These are phyloP conservation scores for Hyles lineata DNA, from an alignment of 2,888 invertebrate species.

Conservation along the genomic window DNA sequence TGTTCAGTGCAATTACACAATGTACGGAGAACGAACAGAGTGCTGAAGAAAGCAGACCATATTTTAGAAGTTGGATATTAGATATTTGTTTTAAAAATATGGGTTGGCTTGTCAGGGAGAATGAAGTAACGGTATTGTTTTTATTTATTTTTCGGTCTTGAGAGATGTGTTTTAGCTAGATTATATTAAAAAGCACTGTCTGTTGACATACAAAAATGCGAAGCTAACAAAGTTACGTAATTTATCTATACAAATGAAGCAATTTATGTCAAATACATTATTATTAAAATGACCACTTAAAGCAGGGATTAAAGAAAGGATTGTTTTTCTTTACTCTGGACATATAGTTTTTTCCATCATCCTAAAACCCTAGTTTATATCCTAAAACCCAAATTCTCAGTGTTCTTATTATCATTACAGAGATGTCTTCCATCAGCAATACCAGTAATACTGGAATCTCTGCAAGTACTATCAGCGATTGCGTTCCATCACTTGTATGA, in stretches of 20 bases:
- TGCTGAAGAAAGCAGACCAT: slow-evolving; percentile 57
- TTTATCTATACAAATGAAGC: no score
- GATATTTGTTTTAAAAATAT: slow-evolving; percentile 86
- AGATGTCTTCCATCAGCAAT: slow-evolving; percentile 77
- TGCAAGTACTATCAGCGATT: slow-evolving; percentile 89
- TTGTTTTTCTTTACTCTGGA: no score
- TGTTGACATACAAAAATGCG: no score
- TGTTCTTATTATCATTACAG: slow-evolving; percentile 53
- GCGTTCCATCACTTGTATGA: slow-evolving; percentile 85
- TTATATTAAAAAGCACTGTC: not conserved
- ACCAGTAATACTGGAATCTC: slow-evolving; percentile 90
- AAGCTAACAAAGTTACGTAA: no score
- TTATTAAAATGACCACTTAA: no score
- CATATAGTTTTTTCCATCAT: no score
- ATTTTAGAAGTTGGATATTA: slow-evolving; percentile 85
- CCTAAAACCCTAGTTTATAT: no score
- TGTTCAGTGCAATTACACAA: slow-evolving; percentile 56
- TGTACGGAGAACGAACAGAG: slow-evolving; percentile 31
- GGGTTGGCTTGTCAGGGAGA: slow-evolving; percentile 72
- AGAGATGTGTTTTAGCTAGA: not conserved
- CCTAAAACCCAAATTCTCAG: no score
- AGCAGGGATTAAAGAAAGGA: no score
- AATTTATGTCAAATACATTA: no score
- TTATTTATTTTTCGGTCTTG: slow-evolving; percentile 14
- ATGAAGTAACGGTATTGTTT: slow-evolving; percentile 61